phyloP scores from a whole-genome alignment of 1,140 invertebrate species.

The Trichomalopsis sarcophagae region DNA sequence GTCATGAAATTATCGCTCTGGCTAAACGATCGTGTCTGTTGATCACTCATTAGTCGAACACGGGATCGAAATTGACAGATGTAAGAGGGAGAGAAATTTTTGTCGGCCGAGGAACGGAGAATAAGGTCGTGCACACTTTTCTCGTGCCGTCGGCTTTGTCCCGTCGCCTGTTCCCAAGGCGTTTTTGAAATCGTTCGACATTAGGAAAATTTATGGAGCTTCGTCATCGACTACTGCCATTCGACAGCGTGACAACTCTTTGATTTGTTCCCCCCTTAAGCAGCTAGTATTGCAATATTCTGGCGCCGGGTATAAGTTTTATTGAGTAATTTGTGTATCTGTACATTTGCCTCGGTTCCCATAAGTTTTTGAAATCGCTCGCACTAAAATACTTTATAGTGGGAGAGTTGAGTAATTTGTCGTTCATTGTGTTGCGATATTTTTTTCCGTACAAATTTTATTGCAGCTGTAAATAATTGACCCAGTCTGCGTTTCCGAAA shows the following conservation, averaged over 20 bases:
- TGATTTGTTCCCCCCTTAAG: slow-evolving; percentile 30
- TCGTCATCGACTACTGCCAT: slow-evolving; percentile 21
- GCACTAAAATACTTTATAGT: not conserved
- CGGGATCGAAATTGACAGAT: not conserved
- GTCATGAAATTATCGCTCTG: not conserved
- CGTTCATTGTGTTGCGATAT: no score
- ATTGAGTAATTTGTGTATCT: slow-evolving; percentile 35
- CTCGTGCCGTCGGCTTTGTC: slow-evolving; percentile 4
- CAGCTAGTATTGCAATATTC: not conserved
- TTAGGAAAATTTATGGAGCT: slow-evolving; percentile 46
- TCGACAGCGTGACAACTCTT: slow-evolving; percentile 35
- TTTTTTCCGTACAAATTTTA: no score
- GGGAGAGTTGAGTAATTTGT: not conserved
- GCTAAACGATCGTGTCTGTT: not conserved
- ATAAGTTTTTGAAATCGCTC: slow-evolving; percentile 7
- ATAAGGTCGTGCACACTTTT: slow-evolving; percentile 34
- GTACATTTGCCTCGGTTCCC: slow-evolving; percentile 15
- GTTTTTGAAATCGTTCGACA: slow-evolving; percentile 42
- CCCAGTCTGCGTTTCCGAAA: no score
- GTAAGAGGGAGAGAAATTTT: not conserved
- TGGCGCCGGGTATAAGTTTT: slow-evolving; percentile 10
- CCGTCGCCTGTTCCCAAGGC: not conserved
- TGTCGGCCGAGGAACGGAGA: not conserved
- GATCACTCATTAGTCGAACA: not conserved
- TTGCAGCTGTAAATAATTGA: no score